These are phyloP conservation scores for Gasterosteus nipponicus DNA, from an alignment of 2,113 vertebrate genomes.

Conservation along the genomic window DNA sequence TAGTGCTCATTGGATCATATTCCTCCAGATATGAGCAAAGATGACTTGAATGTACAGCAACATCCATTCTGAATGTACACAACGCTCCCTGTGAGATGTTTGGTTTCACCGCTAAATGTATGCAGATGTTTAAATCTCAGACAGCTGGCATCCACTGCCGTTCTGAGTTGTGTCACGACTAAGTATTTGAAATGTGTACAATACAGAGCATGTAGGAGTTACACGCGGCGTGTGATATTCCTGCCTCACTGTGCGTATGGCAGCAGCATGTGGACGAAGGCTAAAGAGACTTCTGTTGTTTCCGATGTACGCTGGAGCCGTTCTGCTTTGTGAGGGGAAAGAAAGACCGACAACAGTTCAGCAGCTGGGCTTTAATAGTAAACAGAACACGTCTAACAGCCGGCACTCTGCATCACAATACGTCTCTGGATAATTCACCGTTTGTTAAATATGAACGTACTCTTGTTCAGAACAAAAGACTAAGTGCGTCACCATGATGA, in stretches of 20 bases:
- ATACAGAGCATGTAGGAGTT: conserved; percentile 47
- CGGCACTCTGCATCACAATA: conserved; percentile 54
- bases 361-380: conserved; percentile 69
- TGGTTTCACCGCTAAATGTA: conserved; percentile 49
- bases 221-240: conserved; percentile 57
- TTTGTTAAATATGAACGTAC: conserved; percentile 39
- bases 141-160: conserved; percentile 21
- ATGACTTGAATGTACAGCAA: conserved; percentile 50
- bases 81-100: conserved; percentile 38
- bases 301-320: background rate
- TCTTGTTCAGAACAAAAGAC: conserved; percentile 17
- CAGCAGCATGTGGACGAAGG: conserved; percentile 60
- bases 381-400: conserved; percentile 62
- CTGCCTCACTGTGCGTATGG: conserved; percentile 68
- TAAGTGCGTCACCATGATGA: conserved; percentile 24
- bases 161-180: conserved; percentile 20
- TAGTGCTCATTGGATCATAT: conserved; percentile 6
- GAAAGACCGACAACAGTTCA: background rate
- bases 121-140: conserved; percentile 50
- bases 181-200: conserved; percentile 44
- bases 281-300: conserved; percentile 51
- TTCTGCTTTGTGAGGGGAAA: background rate
- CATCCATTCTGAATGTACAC: background rate
- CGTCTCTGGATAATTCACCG: conserved; percentile 46
- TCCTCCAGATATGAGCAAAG: conserved; percentile 18